These are phyloP conservation scores for Pteromalus puparum DNA, from an alignment of 1,140 invertebrate species.

Conservation along the genomic window DNA sequence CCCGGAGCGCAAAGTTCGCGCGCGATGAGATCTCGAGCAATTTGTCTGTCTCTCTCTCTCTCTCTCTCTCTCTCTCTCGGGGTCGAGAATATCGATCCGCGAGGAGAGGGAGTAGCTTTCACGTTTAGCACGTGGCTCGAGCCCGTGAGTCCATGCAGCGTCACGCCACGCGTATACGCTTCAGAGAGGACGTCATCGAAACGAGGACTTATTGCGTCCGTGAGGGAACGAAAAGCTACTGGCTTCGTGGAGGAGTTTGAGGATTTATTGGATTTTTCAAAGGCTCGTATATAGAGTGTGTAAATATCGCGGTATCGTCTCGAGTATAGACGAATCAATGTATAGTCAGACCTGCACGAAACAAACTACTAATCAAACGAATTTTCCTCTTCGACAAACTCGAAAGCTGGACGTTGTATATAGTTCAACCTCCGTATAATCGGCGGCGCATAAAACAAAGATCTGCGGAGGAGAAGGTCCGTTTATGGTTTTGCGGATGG, in stretches of 20 bases:
- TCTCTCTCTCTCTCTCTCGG: too few species aligned
- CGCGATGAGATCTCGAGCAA: neutral
- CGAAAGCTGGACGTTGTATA: too few species aligned
- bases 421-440: slow-evolving; percentile 45
- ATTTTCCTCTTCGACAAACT: too few species aligned
- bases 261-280: too few species aligned
- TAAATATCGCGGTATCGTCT: too few species aligned
- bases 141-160: slow-evolving; percentile 50
- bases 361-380: too few species aligned
- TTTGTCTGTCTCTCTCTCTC: neutral
- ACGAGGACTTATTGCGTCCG: too few species aligned
- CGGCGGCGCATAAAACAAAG: slow-evolving; percentile 49
- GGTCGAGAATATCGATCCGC: slow-evolving; percentile 33
- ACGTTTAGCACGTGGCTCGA: slow-evolving; percentile 62
- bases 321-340: neutral
- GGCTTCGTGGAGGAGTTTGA: too few species aligned
- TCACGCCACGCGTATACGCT: neutral
- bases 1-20: neutral
- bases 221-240: too few species aligned
- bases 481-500: slow-evolving; percentile 61
- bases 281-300: too few species aligned
- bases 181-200: too few species aligned
- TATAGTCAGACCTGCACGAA: neutral
- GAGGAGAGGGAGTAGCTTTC: neutral
- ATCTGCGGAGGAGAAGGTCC: slow-evolving; percentile 62